A percentile compares a stretch with the other conserved stretches of the same genome.
These are phyloP conservation scores for Carollia perspicillata DNA, from an alignment of 2,113 vertebrate species.

Conservation along the genomic window DNA sequence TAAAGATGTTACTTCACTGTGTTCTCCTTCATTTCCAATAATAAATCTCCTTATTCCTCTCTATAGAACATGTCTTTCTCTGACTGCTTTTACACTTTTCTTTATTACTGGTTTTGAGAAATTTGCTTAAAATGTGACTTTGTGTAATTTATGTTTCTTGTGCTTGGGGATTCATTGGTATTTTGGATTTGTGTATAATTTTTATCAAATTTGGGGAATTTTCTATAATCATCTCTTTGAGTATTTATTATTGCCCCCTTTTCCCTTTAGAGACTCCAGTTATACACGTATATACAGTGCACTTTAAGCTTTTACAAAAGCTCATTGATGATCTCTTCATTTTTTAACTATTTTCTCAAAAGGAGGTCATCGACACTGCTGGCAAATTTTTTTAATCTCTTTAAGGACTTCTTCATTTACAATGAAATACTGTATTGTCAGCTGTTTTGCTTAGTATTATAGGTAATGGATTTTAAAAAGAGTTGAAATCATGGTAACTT, in stretches of 20 bases:
- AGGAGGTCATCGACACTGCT: not conserved
- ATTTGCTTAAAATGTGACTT: not conserved
- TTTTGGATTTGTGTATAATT: slow-evolving; percentile 8
- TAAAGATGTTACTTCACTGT: not conserved
- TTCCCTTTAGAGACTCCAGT: not conserved
- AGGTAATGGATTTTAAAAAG: slow-evolving; percentile 38
- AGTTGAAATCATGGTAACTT: slow-evolving; percentile 44
- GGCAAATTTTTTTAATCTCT: not conserved
- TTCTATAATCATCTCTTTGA: not conserved
- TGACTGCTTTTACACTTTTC: not conserved
- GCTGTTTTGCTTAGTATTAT: slow-evolving; percentile 47
- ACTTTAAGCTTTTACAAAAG: not conserved
- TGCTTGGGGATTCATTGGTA: not conserved
- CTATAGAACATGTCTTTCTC: not conserved
- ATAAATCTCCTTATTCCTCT: not conserved
- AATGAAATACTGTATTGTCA: slow-evolving; percentile 17
- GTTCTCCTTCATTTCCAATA: not conserved
- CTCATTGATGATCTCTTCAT: not conserved
- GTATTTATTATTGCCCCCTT: not conserved
- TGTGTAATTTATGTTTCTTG: not conserved
- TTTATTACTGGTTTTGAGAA: not conserved
- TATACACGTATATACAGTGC: not conserved
- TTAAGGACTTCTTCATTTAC: slow-evolving; percentile 35
- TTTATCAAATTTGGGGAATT: not conserved
- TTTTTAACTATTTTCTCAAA: not conserved